Evolutionary conservation across 1,140 invertebrate genomes (phyloP), one percentile per base, ranked within the genome.

Genomic region (Heliconius himera): DNA sequence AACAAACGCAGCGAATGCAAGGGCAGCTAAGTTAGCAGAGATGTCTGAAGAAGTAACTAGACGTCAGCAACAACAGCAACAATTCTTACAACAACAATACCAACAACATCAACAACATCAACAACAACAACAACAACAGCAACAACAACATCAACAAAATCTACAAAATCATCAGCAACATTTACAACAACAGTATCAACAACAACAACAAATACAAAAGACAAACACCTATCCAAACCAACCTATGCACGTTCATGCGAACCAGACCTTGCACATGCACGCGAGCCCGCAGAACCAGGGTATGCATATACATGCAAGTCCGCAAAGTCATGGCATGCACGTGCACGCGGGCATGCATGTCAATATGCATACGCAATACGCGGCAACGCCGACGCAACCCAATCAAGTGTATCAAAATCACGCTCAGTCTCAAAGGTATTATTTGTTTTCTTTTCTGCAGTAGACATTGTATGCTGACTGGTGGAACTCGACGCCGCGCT

Each of bases 11-110:
- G 86, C 87, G 79, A 90, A 80, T 36, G 86, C 83, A 0, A 87
- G 93, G 36, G 89, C 93, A 80, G 97, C 97, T 0, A 98, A 98
- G 89, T 95, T 98, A 77, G 96, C 97, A 36, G 97, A 98, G 89
- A 98, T 98, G 97, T 96, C 97, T 16, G 97, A 98, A 87, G 97
- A 98, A 91, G 96, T 98, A 2, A 92, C 96, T n/a, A 91, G 97
- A 80, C 91, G 97, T 86, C 95, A 97, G 78, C 84, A 86, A 29
- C 84, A 87, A 72, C 83, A 84, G 33, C 85, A 86, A 51, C 84
- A 86, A 46, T 82, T 83, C 22, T 79, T 79, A 79, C 84, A 86
- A 38, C 84, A 87, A 60, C 83, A 84, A 33, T 84, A 85, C 51
- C 74, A 71, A 51, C 82, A 84, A 18, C 82, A 85, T 13, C 80